Base-by-base conservation (phyloP, 92 coral and sea anemone species). In the Umimayanthus kanabou region DNA sequence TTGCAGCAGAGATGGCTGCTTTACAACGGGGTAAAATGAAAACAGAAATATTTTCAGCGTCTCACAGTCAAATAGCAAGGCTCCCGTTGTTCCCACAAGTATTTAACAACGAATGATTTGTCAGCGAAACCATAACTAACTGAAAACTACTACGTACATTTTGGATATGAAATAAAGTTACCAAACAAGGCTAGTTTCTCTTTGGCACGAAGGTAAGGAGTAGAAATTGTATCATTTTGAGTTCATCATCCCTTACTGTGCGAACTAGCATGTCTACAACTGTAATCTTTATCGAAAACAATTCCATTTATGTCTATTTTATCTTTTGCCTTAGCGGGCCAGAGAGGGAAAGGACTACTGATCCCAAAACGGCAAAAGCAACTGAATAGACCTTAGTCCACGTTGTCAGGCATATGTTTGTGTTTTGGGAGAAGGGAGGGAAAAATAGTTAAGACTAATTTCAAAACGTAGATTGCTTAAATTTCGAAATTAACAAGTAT, bases 21-120 rank as follows among this genome's bases (percentile, higher is more conserved):
- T 49, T 79, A 15, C 39, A 14, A 53, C 82, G 10, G 82, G 5
- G 29, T 25, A 29, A 47, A 50, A 79, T 53, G 40, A 50, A 79
- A 79, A 79, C 4, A 79, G 69, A 79, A 30, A 75, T 39, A 75
- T 79, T 79, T 79, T 79, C 40, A 49, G 1, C 45, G 37, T 79
- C 82, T 79, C 65, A 79, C 40, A 49, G 22, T 79, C 82, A 79
- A 79, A 53, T 43, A 33, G 8, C 47, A 45, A 18, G 40, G 26
- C 79, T 14, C 79, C 79, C 79, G 79, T 75, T 40, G 79, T 33
- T 75, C 49, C 79, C 42, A 75, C 79, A 39, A 33, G 79, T 53
- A 28, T 50, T 26, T 16, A 53, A 33, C 82, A 49, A 79, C 25
- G 47, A 33, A 25, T 50, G 13, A 33, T 53, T 2, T 28, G 66